Percentiles rank a stretch among this genome's conserved stretches.
Conservation (phyloP, 2,797 vertebrate genomes). For the Otolemur crassicaudatus region DNA sequence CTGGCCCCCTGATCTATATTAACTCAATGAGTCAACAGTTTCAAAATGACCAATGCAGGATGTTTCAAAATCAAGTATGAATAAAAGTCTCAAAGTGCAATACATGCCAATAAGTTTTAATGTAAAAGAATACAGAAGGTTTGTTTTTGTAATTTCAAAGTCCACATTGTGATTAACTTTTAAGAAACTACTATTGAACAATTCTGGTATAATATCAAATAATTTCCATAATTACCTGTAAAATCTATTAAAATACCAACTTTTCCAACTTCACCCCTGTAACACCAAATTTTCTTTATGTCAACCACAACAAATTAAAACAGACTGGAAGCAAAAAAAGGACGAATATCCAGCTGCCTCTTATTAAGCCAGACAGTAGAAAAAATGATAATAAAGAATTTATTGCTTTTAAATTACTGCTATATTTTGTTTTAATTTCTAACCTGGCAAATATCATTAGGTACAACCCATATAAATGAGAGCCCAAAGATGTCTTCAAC, state of each 20-base stretch:
- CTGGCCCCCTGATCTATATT: background rate
- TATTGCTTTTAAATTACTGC: background rate
- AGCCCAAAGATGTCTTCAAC: background rate
- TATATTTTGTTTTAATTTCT: slow-evolving; percentile 14
- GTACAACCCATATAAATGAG: background rate
- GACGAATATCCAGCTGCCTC: background rate
- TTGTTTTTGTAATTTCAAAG: background rate
- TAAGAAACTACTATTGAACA: background rate
- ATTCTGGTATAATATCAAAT: background rate
- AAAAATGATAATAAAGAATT: too few relatives aligned
- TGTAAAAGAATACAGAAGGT: background rate
- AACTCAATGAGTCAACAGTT: background rate
- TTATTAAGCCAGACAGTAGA: background rate
- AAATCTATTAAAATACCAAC: background rate
- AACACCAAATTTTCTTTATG: background rate
- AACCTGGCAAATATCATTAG: background rate
- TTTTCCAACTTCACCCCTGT: background rate
- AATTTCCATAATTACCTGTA: background rate
- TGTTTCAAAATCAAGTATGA: background rate
- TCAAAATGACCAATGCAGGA: background rate
- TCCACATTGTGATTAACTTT: background rate
- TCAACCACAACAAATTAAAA: slow-evolving; percentile 5
- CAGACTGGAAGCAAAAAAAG: background rate
- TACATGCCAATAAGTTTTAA: background rate
- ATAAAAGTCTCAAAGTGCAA: background rate